Percentiles rank a stretch among this genome's conserved stretches.
These are phyloP conservation scores for Dinocampus coccinellae DNA, from an alignment of 2,888 invertebrate genomes.

Conservation along the genomic window DNA sequence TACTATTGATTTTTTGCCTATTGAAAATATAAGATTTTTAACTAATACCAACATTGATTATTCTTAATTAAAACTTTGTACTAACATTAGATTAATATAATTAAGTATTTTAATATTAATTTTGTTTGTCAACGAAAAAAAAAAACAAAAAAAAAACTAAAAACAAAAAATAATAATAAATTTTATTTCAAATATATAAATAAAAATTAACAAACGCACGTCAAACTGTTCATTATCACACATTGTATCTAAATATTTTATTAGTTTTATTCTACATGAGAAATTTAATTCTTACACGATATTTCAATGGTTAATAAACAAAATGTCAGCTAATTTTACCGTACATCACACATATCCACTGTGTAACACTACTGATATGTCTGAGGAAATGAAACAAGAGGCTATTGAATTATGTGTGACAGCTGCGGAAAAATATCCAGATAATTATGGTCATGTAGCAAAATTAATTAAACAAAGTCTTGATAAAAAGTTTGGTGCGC, in stretches of 20 bases:
- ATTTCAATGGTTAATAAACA: slow-evolving; percentile 72
- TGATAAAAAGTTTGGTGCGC: slow-evolving; percentile 94
- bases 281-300: too few species aligned
- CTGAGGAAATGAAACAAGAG: slow-evolving; percentile 86
- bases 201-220: background rate
- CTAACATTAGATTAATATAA: too few species aligned
- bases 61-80: too few species aligned
- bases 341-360: slow-evolving; percentile 85
- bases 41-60: background rate
- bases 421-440: slow-evolving; percentile 76
- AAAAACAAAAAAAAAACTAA: background rate
- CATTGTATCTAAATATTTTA: too few species aligned
- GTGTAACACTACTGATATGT: slow-evolving; percentile 84
- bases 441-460: slow-evolving; percentile 77
- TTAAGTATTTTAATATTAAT: too few species aligned
- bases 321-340: slow-evolving; percentile 66
- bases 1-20: slow-evolving; percentile 8
- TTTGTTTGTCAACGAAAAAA: too few species aligned
- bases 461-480: slow-evolving; percentile 88
- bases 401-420: slow-evolving; percentile 77
- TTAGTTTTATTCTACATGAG: background rate
- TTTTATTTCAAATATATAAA: background rate
- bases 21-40: background rate
- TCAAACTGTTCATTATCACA: background rate
- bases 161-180: background rate